These are phyloP conservation scores for Synaphobranchus kaupii DNA, from an alignment of 2,797 vertebrate genomes.

Conservation along the genomic window DNA sequence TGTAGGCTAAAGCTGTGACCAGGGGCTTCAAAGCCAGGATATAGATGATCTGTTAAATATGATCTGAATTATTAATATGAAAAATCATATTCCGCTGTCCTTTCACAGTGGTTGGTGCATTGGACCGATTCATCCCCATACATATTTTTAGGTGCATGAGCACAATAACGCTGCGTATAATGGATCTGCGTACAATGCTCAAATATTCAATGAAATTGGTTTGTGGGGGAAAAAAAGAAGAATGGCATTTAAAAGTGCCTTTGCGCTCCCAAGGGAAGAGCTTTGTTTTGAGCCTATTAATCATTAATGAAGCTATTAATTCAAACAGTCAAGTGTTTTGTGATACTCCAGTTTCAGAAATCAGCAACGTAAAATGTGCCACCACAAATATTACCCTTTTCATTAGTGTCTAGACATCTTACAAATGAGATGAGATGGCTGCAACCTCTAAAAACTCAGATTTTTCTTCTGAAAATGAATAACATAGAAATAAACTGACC, in stretches of 20 bases:
- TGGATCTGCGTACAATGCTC: not conserved
- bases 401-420: not conserved
- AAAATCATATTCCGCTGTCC: not conserved
- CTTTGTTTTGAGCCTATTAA: not conserved
- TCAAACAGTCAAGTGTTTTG: not conserved
- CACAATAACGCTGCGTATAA: not conserved
- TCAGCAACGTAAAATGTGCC: not conserved
- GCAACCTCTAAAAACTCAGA: not conserved
- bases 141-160: not conserved
- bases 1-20: not conserved
- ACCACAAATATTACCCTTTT: not conserved
- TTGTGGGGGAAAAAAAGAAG: not conserved
- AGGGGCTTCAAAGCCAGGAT: not conserved
- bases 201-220: not conserved
- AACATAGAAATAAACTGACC: not conserved
- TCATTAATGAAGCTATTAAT: slow-evolving; percentile 12
- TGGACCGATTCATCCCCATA: not conserved
- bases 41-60: not conserved
- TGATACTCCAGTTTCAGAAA: not conserved
- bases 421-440: not conserved
- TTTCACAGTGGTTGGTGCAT: not conserved
- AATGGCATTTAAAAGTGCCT: not conserved
- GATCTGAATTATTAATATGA: slow-evolving; percentile 6
- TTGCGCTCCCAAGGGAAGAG: not conserved
- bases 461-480: not conserved